These are phyloP conservation scores for Scrobipalpa atriplicella DNA, from an alignment of 2,888 invertebrate species.

Conservation along the genomic window DNA sequence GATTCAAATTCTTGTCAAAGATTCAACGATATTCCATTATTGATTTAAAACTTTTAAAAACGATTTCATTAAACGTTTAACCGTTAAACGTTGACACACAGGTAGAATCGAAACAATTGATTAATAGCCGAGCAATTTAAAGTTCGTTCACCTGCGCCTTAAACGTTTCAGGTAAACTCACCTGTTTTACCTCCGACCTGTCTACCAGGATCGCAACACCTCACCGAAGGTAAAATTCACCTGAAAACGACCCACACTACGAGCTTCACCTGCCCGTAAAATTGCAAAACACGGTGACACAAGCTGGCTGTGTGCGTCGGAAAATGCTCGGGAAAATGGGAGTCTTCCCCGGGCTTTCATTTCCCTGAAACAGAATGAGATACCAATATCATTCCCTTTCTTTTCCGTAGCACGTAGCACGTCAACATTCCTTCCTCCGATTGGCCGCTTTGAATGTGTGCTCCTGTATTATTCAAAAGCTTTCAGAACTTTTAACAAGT, in stretches of 20 bases:
- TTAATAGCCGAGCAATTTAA: not conserved
- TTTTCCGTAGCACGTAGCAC: not conserved
- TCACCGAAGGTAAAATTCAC: constrained; percentile 18
- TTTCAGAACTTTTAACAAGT: not conserved
- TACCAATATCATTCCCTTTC: not conserved
- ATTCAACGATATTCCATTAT: too few species aligned
- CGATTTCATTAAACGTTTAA: too few species aligned
- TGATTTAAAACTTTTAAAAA: too few species aligned
- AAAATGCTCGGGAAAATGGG: constrained; percentile 7
- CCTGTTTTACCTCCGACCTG: constrained; percentile 65
- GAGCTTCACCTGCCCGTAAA: constrained; percentile 29
- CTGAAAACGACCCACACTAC: constrained; percentile 25
- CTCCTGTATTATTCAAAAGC: constrained; percentile 20
- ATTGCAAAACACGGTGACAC: not conserved
- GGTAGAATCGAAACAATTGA: constrained; percentile 23
- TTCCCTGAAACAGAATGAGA: not conserved
- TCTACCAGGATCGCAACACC: constrained; percentile 63
- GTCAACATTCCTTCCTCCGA: not conserved
- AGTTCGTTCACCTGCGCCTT: constrained; percentile 7
- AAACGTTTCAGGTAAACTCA: constrained; percentile 40
- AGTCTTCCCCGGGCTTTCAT: not conserved
- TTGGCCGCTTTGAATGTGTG: constrained; percentile 40
- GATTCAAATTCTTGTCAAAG: not conserved
- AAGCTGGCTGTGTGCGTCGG: not conserved
- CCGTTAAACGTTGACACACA: too few species aligned